phyloP scores from a whole-genome alignment of 2,888 invertebrate species.

The Petrolisthes manimaculis region DNA sequence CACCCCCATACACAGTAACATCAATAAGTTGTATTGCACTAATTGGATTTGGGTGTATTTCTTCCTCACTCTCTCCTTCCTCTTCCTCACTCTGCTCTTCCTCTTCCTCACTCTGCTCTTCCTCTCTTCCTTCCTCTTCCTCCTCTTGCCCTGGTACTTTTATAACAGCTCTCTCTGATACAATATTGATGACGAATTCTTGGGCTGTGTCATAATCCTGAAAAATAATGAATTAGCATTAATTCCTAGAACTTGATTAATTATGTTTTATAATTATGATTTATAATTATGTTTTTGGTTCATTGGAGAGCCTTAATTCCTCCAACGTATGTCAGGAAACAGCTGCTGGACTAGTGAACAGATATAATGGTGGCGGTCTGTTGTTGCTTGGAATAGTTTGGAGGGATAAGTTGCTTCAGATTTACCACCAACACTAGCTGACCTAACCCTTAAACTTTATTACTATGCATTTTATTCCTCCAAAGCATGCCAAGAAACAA shows the following conservation, averaged over 20 bases:
- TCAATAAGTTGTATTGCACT: not conserved
- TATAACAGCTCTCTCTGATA: not conserved
- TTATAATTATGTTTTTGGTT: not conserved
- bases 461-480: too few species aligned
- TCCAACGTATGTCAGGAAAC: too few species aligned
- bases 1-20: not conserved
- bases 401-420: too few species aligned
- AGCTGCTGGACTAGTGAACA: too few species aligned
- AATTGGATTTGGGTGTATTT: not conserved
- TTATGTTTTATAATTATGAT: not conserved
- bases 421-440: too few species aligned
- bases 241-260: too few species aligned
- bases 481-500: too few species aligned
- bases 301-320: too few species aligned
- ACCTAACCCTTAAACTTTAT: too few species aligned
- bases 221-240: not conserved
- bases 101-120: not conserved
- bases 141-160: not conserved
- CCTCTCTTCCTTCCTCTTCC: not conserved
- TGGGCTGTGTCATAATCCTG: not conserved
- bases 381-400: too few species aligned
- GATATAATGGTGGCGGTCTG: too few species aligned
- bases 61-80: not conserved
- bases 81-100: not conserved
- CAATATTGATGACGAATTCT: not conserved